A percentile compares a stretch with the other conserved stretches of the same genome.
phyloP scores from a whole-genome alignment of 2,113 vertebrate genomes.

The Brienomyrus longianalis region DNA sequence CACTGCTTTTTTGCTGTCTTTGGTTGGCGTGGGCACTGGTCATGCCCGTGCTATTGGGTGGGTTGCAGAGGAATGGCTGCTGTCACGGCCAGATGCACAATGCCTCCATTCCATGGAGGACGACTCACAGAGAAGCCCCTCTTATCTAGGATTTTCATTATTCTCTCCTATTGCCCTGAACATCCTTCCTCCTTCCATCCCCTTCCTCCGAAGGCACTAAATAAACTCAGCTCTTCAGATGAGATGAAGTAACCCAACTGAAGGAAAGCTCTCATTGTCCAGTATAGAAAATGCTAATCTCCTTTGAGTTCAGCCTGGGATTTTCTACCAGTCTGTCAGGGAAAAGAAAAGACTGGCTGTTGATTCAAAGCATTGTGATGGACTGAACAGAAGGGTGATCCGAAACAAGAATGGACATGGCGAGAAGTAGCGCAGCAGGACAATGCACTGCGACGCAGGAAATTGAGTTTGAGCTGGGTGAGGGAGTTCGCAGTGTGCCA shows the following conservation, averaged over 20 bases:
- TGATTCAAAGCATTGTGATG: slow-evolving; percentile 27
- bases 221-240: neutral
- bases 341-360: neutral
- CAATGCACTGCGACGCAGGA: slow-evolving; percentile 44
- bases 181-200: slow-evolving; percentile 19
- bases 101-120: slow-evolving; percentile 1
- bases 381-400: slow-evolving; percentile 19
- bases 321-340: neutral
- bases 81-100: neutral
- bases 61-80: neutral
- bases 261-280: slow-evolving; percentile 13
- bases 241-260: slow-evolving; percentile 13
- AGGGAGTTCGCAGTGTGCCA: slow-evolving; percentile 34
- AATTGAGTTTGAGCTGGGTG: slow-evolving; percentile 44
- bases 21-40: neutral
- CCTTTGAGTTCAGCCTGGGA: slow-evolving; percentile 10
- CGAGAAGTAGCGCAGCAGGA: slow-evolving; percentile 19
- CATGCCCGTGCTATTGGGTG: neutral
- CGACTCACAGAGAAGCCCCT: slow-evolving; percentile 32
- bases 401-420: slow-evolving; percentile 9
- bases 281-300: slow-evolving; percentile 46
- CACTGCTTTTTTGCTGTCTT: neutral
- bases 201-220: slow-evolving; percentile 22
- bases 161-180: slow-evolving; percentile 29
- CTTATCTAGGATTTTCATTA: slow-evolving; percentile 44